Evolutionary conservation across 2,113 vertebrate genomes (phyloP).

Genomic region (Camelus bactrianus): DNA sequence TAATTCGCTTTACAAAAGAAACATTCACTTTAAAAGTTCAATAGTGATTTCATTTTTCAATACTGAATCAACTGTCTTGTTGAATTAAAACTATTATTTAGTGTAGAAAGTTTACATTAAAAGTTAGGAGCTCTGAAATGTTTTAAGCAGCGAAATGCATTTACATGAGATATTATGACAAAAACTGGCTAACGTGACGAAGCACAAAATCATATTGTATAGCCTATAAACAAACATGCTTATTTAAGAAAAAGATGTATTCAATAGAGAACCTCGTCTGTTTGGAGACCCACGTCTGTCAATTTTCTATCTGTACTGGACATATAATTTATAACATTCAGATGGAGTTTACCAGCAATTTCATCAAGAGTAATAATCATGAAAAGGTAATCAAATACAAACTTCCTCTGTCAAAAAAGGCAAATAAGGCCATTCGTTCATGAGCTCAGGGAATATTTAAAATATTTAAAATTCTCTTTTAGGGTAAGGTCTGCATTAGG

Average conservation of each 20-base stretch:
- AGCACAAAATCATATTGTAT: neutral
- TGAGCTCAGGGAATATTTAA: neutral
- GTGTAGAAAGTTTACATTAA: neutral
- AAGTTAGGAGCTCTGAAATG: neutral
- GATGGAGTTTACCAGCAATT: neutral
- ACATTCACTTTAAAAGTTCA: neutral
- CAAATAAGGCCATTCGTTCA: neutral
- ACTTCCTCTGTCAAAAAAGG: neutral
- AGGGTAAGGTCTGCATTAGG: neutral
- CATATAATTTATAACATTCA: neutral
- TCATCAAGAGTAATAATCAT: conserved; percentile 16
- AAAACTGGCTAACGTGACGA: neutral
- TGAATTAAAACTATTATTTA: neutral
- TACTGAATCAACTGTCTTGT: neutral
- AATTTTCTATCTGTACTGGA: neutral
- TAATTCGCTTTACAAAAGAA: conserved; percentile 2
- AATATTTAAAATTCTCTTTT: neutral
- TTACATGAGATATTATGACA: neutral
- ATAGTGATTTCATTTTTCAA: neutral
- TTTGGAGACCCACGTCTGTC: neutral
- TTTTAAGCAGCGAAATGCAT: neutral
- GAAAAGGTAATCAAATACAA: neutral
- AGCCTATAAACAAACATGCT: neutral
- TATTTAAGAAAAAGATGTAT: conserved; percentile 23
- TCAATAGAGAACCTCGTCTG: neutral